A percentile compares a stretch with the other conserved stretches of the same genome.
phyloP scores from a whole-genome alignment of 2,113 vertebrate species.

The Heterotis niloticus region DNA sequence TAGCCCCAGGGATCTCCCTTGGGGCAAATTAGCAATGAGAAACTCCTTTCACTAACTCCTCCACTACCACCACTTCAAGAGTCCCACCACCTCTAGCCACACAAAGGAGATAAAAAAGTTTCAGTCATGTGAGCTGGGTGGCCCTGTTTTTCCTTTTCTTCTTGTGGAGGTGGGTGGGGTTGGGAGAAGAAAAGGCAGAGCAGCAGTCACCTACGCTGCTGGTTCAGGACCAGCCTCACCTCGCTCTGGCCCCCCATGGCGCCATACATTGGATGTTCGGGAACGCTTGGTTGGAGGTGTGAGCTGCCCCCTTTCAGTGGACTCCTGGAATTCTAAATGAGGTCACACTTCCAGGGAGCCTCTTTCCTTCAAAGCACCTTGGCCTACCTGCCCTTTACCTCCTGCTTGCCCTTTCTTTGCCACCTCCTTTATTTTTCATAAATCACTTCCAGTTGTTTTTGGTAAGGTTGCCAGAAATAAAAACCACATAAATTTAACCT shows the following conservation, averaged over 20 bases:
- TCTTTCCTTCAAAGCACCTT: conserved; percentile 68
- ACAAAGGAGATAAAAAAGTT: conserved; percentile 49
- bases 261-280: conserved; percentile 42
- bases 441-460: conserved; percentile 41
- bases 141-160: conserved; percentile 31
- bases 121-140: conserved; percentile 49
- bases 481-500: conserved; percentile 7
- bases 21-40: conserved; percentile 71
- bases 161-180: conserved; percentile 32
- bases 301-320: conserved; percentile 44
- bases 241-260: conserved; percentile 23
- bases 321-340: conserved; percentile 71
- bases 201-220: conserved; percentile 52
- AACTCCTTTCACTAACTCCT: conserved; percentile 34
- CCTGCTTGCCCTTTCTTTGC: conserved; percentile 32
- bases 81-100: not conserved
- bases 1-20: conserved; percentile 51
- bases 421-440: conserved; percentile 44
- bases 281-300: conserved; percentile 55
- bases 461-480: conserved; percentile 39
- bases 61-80: not conserved
- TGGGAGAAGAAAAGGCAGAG: conserved; percentile 46
- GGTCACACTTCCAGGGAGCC: conserved; percentile 63
- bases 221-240: conserved; percentile 34
- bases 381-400: conserved; percentile 50